These are phyloP conservation scores for Channallabes apus DNA, from an alignment of 2,797 vertebrate genomes.

Conservation along the genomic window DNA sequence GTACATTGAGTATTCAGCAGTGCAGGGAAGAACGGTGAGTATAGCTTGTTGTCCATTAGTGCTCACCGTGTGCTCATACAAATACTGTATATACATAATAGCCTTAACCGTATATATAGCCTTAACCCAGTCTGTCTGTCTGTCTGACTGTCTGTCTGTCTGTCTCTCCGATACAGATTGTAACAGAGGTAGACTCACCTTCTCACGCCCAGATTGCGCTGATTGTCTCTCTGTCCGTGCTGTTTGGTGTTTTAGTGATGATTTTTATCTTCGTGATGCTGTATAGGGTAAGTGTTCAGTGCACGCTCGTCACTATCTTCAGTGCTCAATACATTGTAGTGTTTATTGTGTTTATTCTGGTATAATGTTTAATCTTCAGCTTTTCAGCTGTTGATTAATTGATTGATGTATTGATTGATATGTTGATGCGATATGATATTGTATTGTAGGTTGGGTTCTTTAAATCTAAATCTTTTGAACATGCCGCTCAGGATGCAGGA, in stretches of 20 bases:
- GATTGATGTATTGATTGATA: neutral
- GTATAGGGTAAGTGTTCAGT: slow-evolving; percentile 51
- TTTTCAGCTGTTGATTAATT: neutral
- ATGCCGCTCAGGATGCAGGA: slow-evolving; percentile 11
- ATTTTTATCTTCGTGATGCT: slow-evolving; percentile 36
- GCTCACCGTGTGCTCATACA: neutral
- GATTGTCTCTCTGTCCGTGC: slow-evolving; percentile 33
- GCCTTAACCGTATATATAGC: neutral
- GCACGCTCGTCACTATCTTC: neutral
- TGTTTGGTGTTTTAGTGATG: slow-evolving; percentile 48
- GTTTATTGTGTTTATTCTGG: neutral
- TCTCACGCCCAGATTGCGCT: neutral
- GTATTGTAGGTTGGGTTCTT: slow-evolving; percentile 45
- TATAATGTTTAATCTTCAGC: neutral
- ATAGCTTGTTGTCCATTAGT: neutral
- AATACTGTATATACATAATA: neutral
- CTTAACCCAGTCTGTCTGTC: no score
- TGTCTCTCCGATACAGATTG: slow-evolving; percentile 42
- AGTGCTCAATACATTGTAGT: neutral
- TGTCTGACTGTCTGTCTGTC: slow-evolving; percentile 17
- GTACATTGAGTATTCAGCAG: neutral
- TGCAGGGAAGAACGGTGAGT: neutral
- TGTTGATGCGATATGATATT: neutral
- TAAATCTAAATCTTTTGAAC: slow-evolving; percentile 22
- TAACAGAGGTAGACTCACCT: slow-evolving; percentile 42